Evolutionary conservation across 2,113 vertebrate species (phyloP), one percentile per base, ranked within the genome.

Genomic region (Colius striatus): DNA sequence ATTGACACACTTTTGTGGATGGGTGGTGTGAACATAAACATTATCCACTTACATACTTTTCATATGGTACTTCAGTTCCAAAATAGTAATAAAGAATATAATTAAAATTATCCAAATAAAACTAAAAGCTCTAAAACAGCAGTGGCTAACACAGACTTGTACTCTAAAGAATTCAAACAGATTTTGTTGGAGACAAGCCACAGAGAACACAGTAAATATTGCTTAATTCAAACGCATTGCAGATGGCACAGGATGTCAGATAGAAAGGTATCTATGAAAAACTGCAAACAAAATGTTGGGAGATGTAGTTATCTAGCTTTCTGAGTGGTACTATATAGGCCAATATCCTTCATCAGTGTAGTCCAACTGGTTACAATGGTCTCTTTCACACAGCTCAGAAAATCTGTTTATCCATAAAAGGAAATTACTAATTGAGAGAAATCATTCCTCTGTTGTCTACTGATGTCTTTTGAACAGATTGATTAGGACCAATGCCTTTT

Each of bases 41-140:
- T 73, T 96, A 95, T 82, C 68, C 12, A n/a, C 60, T 96, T 89
- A 93, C 41, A 51, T 23, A 53, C 18, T 80, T 97, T 92, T 96
- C 75, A 87, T 77, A 75, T 30, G 84, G 13, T 36, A 71, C 32
- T 93, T 82, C 27, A 36, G 11, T 62, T 79, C 27, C 48, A 79
- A 95, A 96, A 87, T n/a, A 81, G 86, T 78, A 77, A 13, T 45
- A 78, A 68, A 51, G n/a, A 53, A 78, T 26, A 10, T 11, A 48
- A 70, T 74, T 70, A 54, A 81, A 95, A 53, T 61, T 61, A 73
- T 60, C 38, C 38, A 51, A 43, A 72, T 26, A 74, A 91, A 29
- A 2, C 6, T 2, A 6, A 47, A 72, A 50, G 13, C 25, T 86
- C 32, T 58, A 30, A 61, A 89, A 80, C 3, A 63, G 2, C 47